Percentiles rank a stretch among this genome's conserved stretches.
These are phyloP conservation scores for Pimephales promelas DNA, from an alignment of 2,113 vertebrate genomes.

Conservation along the genomic window DNA sequence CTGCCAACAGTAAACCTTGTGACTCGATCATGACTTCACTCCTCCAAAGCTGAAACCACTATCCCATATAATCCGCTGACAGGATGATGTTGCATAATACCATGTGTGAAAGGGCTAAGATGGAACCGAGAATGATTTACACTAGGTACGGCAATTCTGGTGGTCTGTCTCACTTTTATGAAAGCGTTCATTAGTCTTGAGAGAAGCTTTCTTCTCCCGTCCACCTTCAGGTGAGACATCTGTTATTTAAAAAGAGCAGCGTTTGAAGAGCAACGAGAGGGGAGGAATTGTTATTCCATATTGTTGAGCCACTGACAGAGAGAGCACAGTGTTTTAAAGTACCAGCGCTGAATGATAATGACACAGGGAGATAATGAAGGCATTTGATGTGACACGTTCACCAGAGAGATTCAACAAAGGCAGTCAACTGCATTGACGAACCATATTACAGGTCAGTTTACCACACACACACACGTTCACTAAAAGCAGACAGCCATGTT, in stretches of 20 bases:
- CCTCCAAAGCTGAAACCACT: constrained; percentile 39
- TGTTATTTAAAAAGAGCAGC: constrained; percentile 67
- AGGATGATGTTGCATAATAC: constrained; percentile 43
- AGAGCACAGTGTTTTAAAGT: constrained; percentile 59
- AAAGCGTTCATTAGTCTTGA: constrained; percentile 58
- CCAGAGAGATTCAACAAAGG: constrained; percentile 70
- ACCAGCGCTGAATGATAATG: constrained; percentile 66
- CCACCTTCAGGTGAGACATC: constrained; percentile 65
- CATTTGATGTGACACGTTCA: constrained; percentile 76
- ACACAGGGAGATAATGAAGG: constrained; percentile 75
- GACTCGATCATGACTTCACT: constrained; percentile 20
- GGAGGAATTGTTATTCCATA: constrained; percentile 65
- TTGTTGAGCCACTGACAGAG: constrained; percentile 63
- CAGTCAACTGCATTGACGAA: constrained; percentile 63
- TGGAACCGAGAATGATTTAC: constrained; percentile 52
- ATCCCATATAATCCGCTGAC: constrained; percentile 9
- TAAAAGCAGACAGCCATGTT: constrained; percentile 33
- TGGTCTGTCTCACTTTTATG: constrained; percentile 64
- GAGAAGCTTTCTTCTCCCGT: constrained; percentile 58
- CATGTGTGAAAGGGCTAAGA: constrained; percentile 5
- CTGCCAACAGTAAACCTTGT: not conserved
- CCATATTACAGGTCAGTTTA: constrained; percentile 69
- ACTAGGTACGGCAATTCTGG: constrained; percentile 44
- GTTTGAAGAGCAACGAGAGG: constrained; percentile 65
- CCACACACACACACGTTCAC: constrained; percentile 44